phyloP scores from a whole-genome alignment of 2,113 vertebrate species.

The Ictalurus punctatus region DNA sequence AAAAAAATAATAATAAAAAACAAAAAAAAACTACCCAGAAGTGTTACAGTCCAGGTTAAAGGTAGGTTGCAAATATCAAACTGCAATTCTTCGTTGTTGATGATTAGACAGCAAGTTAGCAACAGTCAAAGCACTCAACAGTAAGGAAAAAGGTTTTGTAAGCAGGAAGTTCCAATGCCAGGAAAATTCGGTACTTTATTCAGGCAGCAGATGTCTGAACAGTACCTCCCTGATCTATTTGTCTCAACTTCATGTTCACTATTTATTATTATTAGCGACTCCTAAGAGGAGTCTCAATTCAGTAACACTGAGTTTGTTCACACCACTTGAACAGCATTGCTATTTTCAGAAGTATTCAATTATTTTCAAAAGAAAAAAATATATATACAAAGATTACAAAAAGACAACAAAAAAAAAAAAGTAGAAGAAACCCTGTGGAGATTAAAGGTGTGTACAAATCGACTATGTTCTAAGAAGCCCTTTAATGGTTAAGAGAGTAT shows the following conservation, averaged over 20 bases:
- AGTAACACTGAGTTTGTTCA: background rate
- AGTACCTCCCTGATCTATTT: background rate
- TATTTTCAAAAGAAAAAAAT: background rate
- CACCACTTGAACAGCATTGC: background rate
- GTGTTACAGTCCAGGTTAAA: background rate
- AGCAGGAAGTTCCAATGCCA: background rate
- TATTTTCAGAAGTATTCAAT: background rate
- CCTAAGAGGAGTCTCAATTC: background rate
- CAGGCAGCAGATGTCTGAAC: background rate
- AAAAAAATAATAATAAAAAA: no score
- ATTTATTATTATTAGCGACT: background rate
- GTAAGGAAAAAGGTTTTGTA: background rate
- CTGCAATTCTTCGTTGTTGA: background rate
- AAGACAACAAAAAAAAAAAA: background rate
- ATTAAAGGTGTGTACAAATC: slow-evolving; percentile 11
- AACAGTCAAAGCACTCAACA: background rate
- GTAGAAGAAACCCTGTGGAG: slow-evolving; percentile 21
- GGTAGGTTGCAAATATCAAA: background rate
- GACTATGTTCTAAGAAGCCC: background rate
- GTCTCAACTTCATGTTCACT: background rate
- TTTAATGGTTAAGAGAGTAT: slow-evolving; percentile 28
- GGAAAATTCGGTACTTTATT: background rate
- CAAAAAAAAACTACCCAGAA: background rate
- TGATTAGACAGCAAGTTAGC: background rate
- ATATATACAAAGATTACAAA: background rate